A percentile compares a stretch with the other conserved stretches of the same genome.
These are phyloP conservation scores for Scyliorhinus canicula DNA, from an alignment of 2,797 vertebrate genomes.

Conservation along the genomic window DNA sequence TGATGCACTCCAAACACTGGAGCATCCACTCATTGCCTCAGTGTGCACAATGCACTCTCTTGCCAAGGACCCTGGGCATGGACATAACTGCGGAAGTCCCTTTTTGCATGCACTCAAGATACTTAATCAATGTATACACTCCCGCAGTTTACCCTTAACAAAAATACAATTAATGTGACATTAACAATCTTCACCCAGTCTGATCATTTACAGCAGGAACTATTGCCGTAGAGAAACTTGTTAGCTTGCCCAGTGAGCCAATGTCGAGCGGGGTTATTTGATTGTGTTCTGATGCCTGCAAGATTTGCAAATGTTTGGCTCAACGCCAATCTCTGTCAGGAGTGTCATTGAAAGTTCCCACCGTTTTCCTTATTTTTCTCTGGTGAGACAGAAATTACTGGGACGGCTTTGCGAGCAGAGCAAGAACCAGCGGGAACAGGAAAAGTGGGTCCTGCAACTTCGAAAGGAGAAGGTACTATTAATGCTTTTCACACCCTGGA, in stretches of 20 bases:
- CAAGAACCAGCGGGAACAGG: constrained; percentile 80
- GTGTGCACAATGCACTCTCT: too few species aligned
- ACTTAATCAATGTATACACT: too few species aligned
- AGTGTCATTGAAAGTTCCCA: not conserved
- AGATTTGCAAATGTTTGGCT: not conserved
- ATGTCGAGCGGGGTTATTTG: not conserved
- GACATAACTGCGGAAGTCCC: not conserved
- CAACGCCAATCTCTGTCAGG: not conserved
- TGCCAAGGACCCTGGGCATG: too few species aligned
- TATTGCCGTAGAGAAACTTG: not conserved
- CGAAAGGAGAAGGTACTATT: constrained; percentile 79
- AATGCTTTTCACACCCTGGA: not conserved
- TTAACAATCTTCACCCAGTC: not conserved
- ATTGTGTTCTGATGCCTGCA: not conserved
- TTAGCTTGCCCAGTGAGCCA: not conserved
- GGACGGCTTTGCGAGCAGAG: constrained; percentile 86
- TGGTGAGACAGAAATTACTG: constrained; percentile 75
- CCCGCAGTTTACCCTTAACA: not conserved
- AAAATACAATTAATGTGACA: not conserved
- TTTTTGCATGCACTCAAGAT: not conserved
- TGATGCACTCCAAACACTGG: too few species aligned
- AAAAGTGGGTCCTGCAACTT: constrained; percentile 79
- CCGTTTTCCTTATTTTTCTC: not conserved
- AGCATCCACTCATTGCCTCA: too few species aligned
- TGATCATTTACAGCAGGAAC: not conserved